Conservation (phyloP, 2,888 invertebrate genomes). For the Chorisops tibialis region DNA sequence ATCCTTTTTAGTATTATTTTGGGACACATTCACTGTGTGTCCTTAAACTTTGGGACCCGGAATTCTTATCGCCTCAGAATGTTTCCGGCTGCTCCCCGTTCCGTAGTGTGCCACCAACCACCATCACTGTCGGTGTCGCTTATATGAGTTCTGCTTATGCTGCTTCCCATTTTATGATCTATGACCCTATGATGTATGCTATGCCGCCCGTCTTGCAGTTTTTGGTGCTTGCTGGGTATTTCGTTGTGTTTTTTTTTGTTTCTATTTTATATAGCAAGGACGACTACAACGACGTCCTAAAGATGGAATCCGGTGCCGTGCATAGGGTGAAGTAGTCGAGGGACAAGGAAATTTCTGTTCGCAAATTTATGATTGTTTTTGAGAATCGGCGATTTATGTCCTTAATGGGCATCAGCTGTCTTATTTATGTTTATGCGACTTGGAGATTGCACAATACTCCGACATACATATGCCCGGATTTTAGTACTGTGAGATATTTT, state of each 20-base stretch:
- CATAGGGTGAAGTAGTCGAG: not conserved
- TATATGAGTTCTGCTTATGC: constrained; percentile 24
- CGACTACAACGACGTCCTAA: not conserved
- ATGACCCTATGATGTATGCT: constrained; percentile 27
- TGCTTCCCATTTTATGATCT: constrained; percentile 30
- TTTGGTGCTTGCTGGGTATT: constrained; percentile 25
- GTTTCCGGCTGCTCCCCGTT: not conserved
- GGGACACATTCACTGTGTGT: constrained; percentile 25
- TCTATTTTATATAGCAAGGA: not conserved
- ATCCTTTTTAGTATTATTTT: constrained; percentile 21
- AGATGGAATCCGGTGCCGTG: not conserved
- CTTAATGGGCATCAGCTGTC: constrained; percentile 34
- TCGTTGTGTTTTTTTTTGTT: not conserved
- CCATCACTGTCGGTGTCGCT: not conserved
- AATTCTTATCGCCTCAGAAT: constrained; percentile 10
- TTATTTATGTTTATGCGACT: constrained; percentile 33
- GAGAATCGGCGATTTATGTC: constrained; percentile 33
- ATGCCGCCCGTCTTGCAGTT: constrained; percentile 29
- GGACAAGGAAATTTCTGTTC: constrained; percentile 17
- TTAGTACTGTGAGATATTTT: not conserved
- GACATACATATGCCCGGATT: constrained; percentile 29
- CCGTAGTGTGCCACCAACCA: not conserved
- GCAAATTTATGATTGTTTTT: constrained; percentile 34
- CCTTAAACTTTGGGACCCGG: constrained; percentile 25
- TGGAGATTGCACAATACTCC: constrained; percentile 25